A percentile compares a stretch with the other conserved stretches of the same genome.
These are phyloP conservation scores for Caenorhabditis auriculariae DNA, from an alignment of 2,888 invertebrate genomes.

Conservation along the genomic window DNA sequence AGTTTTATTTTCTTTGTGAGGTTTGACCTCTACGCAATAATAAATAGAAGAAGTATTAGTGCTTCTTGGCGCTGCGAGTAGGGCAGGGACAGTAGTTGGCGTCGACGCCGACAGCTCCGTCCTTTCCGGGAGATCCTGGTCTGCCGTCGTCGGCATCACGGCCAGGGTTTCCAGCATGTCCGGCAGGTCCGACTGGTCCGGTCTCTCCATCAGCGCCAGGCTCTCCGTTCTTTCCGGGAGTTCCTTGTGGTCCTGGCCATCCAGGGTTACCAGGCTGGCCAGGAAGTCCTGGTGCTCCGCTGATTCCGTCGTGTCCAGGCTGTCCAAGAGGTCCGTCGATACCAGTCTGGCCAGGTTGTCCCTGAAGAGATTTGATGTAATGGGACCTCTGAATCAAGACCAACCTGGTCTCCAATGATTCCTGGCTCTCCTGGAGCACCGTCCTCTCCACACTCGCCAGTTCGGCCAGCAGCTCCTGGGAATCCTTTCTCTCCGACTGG, in stretches of 20 bases:
- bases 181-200: constrained; percentile 39
- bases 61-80: constrained; percentile 26
- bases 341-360: constrained; percentile 36
- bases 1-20: too few relatives aligned
- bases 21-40: too few relatives aligned
- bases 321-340: constrained; percentile 12
- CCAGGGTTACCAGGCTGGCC: constrained; percentile 40
- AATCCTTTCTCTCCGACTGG: constrained; percentile 38
- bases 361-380: constrained; percentile 3
- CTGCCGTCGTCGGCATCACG: constrained; percentile 34
- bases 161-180: constrained; percentile 38
- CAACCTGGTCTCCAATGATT: constrained; percentile 24
- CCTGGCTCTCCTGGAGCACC: constrained; percentile 40
- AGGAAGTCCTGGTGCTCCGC: constrained; percentile 35
- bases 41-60: constrained; percentile 6
- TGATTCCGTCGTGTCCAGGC: constrained; percentile 16
- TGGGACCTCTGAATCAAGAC: not conserved
- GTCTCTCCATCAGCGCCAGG: constrained; percentile 31
- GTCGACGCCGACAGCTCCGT: constrained; percentile 37
- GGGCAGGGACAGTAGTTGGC: constrained; percentile 49
- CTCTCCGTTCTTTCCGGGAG: constrained; percentile 40
- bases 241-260: constrained; percentile 43
- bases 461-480: constrained; percentile 30
- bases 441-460: constrained; percentile 35
- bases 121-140: constrained; percentile 35